Base-by-base conservation (phyloP, 2,113 vertebrate species). In the Aviceda subcristata region DNA sequence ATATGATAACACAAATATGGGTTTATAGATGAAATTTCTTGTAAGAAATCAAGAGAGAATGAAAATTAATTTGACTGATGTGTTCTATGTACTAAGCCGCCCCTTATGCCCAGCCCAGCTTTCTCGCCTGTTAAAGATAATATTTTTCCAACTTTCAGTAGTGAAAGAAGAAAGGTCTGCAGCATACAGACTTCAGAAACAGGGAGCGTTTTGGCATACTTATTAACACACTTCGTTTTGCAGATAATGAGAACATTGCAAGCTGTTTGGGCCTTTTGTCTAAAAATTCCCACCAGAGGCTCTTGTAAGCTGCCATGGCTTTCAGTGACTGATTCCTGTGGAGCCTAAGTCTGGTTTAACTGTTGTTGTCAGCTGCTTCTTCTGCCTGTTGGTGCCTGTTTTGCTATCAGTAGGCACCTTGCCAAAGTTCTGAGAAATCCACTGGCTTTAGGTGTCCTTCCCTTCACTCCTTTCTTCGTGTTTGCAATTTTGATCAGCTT, bases 171-270 rank as follows among this genome's bases (percentile, higher is more conserved):
- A 34, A 89, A 92, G 77, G 75, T 94, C 78, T 97, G 56, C 59
- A 81, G 84, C n/a, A 34, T 68, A 63, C 59, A 74, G 22, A 73
- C 92, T 98, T 94, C 83, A 88, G 94, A 94, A 94, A 80, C 76
- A 91, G 38, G 43, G 82, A 90, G 30, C 20, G 6, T 93, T 97
- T 91, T 93, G 93, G 89, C 81, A 89, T 94, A 78, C 71, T 97
- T 97, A 94, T 78, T 93, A 97, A 77, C 75, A 85, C 78, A 86
- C 93, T 98, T 98, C 98, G 95, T 98, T 98, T 97, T 95, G 91
- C 87, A 94, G 92, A 97, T 98, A 98, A 98, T 97, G 95, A 97
- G 97, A 84, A 97, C 82, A 94, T 96, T 94, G 92, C 96, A 98
- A 98, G 85, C 96, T 97, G 89, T 88, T 97, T 97, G 81, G n/a